A percentile compares a stretch with the other conserved stretches of the same genome.
Conservation (phyloP, 2,888 invertebrate species). For the Chamaedrilus cognettii region DNA sequence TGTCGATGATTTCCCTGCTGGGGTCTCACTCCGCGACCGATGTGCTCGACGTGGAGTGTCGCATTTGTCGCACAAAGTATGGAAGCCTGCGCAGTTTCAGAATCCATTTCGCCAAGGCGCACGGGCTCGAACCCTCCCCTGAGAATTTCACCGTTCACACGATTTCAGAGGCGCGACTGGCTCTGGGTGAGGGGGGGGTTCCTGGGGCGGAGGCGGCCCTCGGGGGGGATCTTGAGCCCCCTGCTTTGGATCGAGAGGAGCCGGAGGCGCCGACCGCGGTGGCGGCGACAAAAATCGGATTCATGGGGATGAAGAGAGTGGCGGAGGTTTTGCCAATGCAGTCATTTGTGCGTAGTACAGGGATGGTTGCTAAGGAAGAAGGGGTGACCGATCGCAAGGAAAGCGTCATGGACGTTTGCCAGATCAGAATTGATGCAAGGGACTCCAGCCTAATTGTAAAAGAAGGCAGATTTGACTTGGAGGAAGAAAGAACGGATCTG, state of each 20-base stretch:
- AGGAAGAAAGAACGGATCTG: not conserved
- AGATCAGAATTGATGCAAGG: not conserved
- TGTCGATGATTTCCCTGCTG: conserved; percentile 41
- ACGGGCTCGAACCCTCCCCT: conserved; percentile 54
- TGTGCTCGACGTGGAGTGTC: conserved; percentile 54
- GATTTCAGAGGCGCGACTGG: conserved; percentile 53
- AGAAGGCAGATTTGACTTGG: not conserved
- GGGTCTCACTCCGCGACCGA: conserved; percentile 52
- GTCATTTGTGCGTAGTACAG: not conserved
- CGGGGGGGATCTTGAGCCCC: not conserved
- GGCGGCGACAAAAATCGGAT: not conserved
- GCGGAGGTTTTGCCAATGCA: not conserved
- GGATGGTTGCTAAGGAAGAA: not conserved
- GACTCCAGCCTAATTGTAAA: not conserved
- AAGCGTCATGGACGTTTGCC: not conserved
- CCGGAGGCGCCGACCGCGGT: not conserved
- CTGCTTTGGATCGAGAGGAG: not conserved
- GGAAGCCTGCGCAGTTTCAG: conserved; percentile 55
- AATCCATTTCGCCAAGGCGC: conserved; percentile 55
- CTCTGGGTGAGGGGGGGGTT: conserved; percentile 3
- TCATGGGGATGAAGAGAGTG: too few relatives aligned
- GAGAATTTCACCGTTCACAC: conserved; percentile 55
- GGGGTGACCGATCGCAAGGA: not conserved
- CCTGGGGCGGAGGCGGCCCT: not conserved
- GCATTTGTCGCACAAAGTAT: conserved; percentile 51